Base-by-base conservation (phyloP, 2,113 vertebrate genomes). In the Gobio gobio region DNA sequence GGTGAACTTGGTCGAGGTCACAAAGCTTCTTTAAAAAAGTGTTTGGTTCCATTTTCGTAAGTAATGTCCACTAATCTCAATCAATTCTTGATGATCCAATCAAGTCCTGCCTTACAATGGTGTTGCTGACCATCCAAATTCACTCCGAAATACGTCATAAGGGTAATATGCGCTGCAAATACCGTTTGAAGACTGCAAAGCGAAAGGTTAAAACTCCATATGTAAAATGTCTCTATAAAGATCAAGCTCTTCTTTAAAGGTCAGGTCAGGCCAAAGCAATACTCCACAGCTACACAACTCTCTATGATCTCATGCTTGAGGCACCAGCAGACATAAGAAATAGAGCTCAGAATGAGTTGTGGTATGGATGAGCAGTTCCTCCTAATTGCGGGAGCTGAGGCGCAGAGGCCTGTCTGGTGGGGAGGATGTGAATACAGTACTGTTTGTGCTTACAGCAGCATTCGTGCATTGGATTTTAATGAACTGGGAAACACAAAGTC, bases 381-480 rank as follows among this genome's bases (percentile, higher is more conserved):
- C 66, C 59, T 86, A 83, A 82, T 83, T 56, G 77, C 77, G 51
- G 77, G 75, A 83, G 59, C 49, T 5, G 75, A 70, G 63, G 85
- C 61, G 33, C 45, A 59, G 54, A 76, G 63, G 63, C 76, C 82
- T 68, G 72, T 47, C 59, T 74, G 43, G 16, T 59, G 59, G 76
- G 59, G 58, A 33, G 12, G 36, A 74, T 74, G 70, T 78, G 72
- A 80, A 72, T 70, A 75, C 58, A 47, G 85, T 66, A 59, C 74
- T 82, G 72, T 78, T 86, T 77, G 58, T 63, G 72, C 63, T 84
- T 24, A 49, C 76, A 70, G 85, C 78, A 78, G 76, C 72, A 84
- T 22, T 84, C 58, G 47, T 86, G 75, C 82, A 36, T 63, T 66
- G 68, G 76, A 77, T 79, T 86, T 84, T 88, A 86, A 88, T 86